These are phyloP conservation scores for Deroptyus accipitrinus DNA, from an alignment of 2,113 vertebrate genomes.

Conservation along the genomic window DNA sequence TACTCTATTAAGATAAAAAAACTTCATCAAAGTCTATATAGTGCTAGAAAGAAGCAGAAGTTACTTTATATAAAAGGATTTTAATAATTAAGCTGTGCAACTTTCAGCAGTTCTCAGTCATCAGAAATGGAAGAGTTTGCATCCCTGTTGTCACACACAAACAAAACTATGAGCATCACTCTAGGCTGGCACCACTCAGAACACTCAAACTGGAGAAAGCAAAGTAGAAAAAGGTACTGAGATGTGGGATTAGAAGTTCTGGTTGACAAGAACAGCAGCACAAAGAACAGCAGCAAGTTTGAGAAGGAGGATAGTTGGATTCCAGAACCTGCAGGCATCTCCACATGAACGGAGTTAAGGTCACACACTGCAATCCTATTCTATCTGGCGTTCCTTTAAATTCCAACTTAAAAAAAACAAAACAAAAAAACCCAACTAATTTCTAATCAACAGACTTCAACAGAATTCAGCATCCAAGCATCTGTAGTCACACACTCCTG, in stretches of 20 bases:
- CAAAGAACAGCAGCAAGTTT: background rate
- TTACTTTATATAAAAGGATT: background rate
- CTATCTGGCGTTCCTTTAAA: background rate
- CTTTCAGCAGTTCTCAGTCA: background rate
- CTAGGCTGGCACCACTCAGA: background rate
- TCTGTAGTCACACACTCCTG: background rate
- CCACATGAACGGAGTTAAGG: background rate
- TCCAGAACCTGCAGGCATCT: background rate
- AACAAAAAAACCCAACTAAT: background rate
- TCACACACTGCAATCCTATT: background rate
- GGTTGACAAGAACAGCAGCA: background rate
- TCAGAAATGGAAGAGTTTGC: background rate
- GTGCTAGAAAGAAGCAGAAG: background rate
- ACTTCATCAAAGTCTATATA: background rate
- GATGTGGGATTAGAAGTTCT: background rate
- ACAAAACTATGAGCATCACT: background rate
- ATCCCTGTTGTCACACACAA: accelerated
- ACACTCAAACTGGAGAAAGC: background rate
- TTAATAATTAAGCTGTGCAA: background rate
- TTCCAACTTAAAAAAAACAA: background rate
- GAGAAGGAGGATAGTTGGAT: background rate
- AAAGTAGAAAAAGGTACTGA: background rate
- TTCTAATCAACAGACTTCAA: background rate
- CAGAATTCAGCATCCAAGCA: background rate
- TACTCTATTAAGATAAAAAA: background rate